Conservation (phyloP, 2,113 vertebrate species). For the Helogale parvula region DNA sequence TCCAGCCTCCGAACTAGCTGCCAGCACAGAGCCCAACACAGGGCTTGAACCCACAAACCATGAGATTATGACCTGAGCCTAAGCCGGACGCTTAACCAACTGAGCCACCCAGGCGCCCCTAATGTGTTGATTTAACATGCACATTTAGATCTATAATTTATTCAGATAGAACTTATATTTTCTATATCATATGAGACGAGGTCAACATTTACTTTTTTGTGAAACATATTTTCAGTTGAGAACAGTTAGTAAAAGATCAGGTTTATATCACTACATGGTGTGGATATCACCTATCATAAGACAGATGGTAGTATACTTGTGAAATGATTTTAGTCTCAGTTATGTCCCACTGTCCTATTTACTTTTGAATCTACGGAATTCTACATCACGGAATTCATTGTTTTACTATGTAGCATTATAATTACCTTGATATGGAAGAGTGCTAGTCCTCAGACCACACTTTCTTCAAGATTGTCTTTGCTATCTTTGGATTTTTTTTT, state of each 20-base stretch:
- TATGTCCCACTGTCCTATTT: background rate
- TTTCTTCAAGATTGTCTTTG: background rate
- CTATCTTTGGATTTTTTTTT: background rate
- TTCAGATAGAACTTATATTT: background rate
- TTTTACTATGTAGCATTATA: background rate
- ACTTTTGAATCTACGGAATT: background rate
- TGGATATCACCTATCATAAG: background rate
- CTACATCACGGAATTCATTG: background rate
- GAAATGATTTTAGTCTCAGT: background rate
- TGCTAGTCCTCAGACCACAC: background rate
- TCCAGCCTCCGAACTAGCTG: too few relatives aligned
- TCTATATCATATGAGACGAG: background rate
- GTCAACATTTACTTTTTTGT: background rate
- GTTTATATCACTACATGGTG: background rate
- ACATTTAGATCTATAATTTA: background rate
- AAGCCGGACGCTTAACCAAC: too few relatives aligned
- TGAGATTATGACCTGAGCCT: too few relatives aligned
- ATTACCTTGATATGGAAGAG: background rate
- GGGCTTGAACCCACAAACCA: too few relatives aligned
- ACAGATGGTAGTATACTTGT: background rate
- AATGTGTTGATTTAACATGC: background rate
- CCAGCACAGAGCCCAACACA: too few relatives aligned
- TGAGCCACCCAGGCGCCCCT: too few relatives aligned
- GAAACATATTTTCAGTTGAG: background rate
- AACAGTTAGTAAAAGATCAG: background rate